phyloP scores from a whole-genome alignment of 2,888 invertebrate genomes.

The Ommatoiulus sabulosus region DNA sequence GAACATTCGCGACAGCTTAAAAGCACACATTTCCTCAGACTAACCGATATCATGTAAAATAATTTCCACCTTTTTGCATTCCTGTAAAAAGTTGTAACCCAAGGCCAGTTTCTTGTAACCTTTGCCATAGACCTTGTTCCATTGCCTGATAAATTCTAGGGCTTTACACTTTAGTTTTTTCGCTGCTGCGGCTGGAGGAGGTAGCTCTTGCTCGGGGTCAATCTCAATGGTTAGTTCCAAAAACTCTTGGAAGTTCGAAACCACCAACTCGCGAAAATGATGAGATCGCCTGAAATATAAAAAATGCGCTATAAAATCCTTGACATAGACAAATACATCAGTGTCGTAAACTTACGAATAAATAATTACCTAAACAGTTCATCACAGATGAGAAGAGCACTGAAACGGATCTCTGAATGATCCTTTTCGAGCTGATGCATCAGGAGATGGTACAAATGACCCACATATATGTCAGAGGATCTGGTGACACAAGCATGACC shows the following conservation, averaged over 20 bases:
- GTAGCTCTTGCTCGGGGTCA: conserved; percentile 69
- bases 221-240: conserved; percentile 70
- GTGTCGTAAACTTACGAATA: neutral
- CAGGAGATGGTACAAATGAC: conserved; percentile 68
- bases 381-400: conserved; percentile 71
- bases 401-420: conserved; percentile 72
- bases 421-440: conserved; percentile 69
- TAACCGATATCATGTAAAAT: neutral
- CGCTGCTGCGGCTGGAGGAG: conserved; percentile 70
- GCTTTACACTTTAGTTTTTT: conserved; percentile 68
- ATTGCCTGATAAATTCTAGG: conserved; percentile 69
- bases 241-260: conserved; percentile 69
- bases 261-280: conserved; percentile 69
- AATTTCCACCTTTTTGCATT: conserved; percentile 66
- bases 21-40: too few relatives aligned
- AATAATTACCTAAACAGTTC: conserved; percentile 69
- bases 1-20: too few relatives aligned
- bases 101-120: conserved; percentile 69
- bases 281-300: conserved; percentile 68
- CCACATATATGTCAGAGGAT: conserved; percentile 68
- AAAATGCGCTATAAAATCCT: neutral
- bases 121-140: conserved; percentile 70
- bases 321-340: neutral
- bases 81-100: conserved; percentile 69
- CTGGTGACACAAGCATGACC: conserved; percentile 59